Percentiles rank a stretch among this genome's conserved stretches.
These are phyloP conservation scores for Panagrolaimus sp. DNA, from an alignment of 1,140 invertebrate species.

Conservation along the genomic window DNA sequence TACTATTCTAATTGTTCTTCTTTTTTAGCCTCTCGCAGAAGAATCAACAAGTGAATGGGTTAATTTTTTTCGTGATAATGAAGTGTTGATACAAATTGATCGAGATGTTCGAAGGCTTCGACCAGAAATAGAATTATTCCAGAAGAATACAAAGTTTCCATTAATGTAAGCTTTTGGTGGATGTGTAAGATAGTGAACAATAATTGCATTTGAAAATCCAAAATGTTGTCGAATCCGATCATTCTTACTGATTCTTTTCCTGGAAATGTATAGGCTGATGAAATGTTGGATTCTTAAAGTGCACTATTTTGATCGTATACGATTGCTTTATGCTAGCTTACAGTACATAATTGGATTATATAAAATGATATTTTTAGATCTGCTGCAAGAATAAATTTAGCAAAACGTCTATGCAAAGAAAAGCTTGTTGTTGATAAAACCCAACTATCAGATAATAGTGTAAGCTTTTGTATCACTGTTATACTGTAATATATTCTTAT, in stretches of 20 bases:
- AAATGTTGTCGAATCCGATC: no score
- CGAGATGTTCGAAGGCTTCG: conserved; percentile 61
- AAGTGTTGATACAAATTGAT: conserved; percentile 62
- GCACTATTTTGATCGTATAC: neutral
- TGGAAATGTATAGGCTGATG: no score
- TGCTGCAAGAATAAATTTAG: conserved; percentile 20
- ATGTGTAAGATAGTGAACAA: no score
- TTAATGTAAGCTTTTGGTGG: conserved; percentile 23
- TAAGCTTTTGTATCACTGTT: neutral
- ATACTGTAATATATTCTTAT: neutral
- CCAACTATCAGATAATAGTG: neutral
- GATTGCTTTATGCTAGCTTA: no score
- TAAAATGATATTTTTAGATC: neutral
- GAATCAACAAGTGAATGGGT: conserved; percentile 61
- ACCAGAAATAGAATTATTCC: conserved; percentile 63
- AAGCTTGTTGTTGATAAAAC: neutral
- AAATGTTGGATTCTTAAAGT: no score
- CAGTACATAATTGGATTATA: no score
- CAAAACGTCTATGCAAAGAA: conserved; percentile 28
- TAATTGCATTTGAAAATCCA: no score
- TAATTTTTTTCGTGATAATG: conserved; percentile 62
- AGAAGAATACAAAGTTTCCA: conserved; percentile 60
- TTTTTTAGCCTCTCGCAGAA: conserved; percentile 59
- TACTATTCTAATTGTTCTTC: conserved; percentile 2
- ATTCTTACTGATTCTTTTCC: no score